Conservation (phyloP, 1,140 invertebrate genomes). For the Callitettix versicolor region DNA sequence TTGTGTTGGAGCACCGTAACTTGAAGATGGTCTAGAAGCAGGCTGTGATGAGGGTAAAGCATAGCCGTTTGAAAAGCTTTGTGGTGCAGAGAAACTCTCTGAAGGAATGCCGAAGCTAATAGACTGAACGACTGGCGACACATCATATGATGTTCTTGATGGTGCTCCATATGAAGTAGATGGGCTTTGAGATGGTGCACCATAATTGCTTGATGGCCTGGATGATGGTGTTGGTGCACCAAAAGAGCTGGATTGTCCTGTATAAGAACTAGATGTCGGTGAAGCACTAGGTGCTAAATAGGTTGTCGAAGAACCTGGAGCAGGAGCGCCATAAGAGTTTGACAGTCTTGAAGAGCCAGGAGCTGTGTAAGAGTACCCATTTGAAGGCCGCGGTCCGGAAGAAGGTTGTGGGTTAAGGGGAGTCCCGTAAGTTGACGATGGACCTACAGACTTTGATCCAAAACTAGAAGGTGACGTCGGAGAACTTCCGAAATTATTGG, state of each 20-base stretch:
- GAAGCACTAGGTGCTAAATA: not conserved
- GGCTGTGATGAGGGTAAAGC: not conserved
- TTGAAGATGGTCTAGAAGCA: constrained; percentile 12
- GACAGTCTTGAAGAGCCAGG: constrained; percentile 13
- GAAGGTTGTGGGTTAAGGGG: not conserved
- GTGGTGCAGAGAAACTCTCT: not conserved
- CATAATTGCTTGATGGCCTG: not conserved
- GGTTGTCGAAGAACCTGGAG: not conserved
- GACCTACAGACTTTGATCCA: not conserved
- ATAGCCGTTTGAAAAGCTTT: too few species aligned
- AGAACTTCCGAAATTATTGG: too few species aligned
- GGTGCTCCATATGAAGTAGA: constrained; percentile 1
- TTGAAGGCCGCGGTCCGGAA: not conserved
- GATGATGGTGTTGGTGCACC: not conserved
- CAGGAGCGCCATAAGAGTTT: constrained; percentile 17
- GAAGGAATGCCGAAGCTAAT: constrained; percentile 10
- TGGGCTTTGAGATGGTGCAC: constrained; percentile 7
- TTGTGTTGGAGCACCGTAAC: constrained; percentile 20
- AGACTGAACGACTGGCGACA: not conserved
- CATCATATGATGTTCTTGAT: not conserved
- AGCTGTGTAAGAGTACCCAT: not conserved
- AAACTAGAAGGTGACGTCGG: too few species aligned
- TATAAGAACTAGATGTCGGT: too few species aligned
- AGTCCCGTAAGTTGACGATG: constrained; percentile 7
- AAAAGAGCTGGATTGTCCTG: constrained; percentile 10